Evolutionary conservation across 2,113 vertebrate genomes (phyloP), one percentile per base, ranked within the genome.

Genomic region (Anser brachyrhynchus): DNA sequence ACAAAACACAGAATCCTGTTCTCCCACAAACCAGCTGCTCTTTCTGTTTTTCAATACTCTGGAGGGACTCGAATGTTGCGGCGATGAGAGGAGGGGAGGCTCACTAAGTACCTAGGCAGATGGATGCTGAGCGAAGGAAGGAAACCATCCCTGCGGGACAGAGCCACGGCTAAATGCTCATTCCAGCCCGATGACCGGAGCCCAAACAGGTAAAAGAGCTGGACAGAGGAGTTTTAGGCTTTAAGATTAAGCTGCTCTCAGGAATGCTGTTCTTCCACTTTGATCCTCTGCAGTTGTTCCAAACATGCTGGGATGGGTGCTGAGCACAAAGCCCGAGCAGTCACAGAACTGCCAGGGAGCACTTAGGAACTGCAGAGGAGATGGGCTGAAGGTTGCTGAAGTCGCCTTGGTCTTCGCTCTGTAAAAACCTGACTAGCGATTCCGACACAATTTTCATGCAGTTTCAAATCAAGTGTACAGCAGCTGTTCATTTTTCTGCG

Each of bases 231-330:
- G 70, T 6, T 75, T 64, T 2, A 39, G 72, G 28, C 72, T 96
- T 19, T 82, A 2, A 10, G 65, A 62, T n/a, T 64, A 69, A 92
- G 54, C 39, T 81, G 37, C 44, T 89, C 69, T 37, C 87, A 90
- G 93, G 95, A 96, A 96, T 95, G 95, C 13, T 71, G 93, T 15
- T 90, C 64, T 62, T 51, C 88, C 55, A 66, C 97, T 91, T 72
- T 11, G 62, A 11, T 55, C 41, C 41, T 67, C 79, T 66, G 81
- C 65, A 39, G 28, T 37, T 23, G 16, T 11, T 92, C 25, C 29
- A 22, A 62, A 74, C 41, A 0, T 6, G 58, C 57, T 43, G 44
- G 44, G 69, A 16, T 31, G 37, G 61, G 39, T 43, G 25, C 55
- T 69, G 16, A 76, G n/a, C n/a, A 54, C 23, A 46, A 46, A 78